A percentile compares a stretch with the other conserved stretches of the same genome.
These are phyloP conservation scores for Drosophila neutralis DNA, from an alignment of 2,888 invertebrate genomes.

Conservation along the genomic window DNA sequence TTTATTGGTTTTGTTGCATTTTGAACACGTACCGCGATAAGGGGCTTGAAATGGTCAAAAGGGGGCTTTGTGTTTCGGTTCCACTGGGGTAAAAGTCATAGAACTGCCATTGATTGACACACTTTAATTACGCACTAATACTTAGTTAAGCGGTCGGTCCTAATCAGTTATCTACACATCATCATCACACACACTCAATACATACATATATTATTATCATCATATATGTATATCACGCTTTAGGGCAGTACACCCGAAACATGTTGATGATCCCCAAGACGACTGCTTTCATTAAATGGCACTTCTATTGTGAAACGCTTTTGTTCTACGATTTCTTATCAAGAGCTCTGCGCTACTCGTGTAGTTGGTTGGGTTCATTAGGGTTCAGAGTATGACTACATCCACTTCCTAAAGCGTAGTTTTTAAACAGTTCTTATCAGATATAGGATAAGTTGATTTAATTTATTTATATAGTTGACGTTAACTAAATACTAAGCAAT, in stretches of 20 bases:
- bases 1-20: slow-evolving; percentile 2
- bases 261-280: neutral
- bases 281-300: neutral
- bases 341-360: neutral
- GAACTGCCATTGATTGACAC: slow-evolving; percentile 42
- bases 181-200: neutral
- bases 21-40: slow-evolving; percentile 58
- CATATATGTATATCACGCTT: neutral
- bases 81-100: slow-evolving; percentile 10
- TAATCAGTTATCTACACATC: slow-evolving; percentile 16
- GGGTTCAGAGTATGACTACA: neutral
- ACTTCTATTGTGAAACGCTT: neutral
- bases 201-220: slow-evolving; percentile 4
- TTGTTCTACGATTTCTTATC: neutral
- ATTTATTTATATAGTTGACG: no score
- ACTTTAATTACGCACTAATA: slow-evolving; percentile 1
- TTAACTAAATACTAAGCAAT: no score
- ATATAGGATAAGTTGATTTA: neutral
- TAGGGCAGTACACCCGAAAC: neutral
- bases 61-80: slow-evolving; percentile 28
- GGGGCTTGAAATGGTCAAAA: slow-evolving; percentile 35
- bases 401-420: neutral
- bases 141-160: neutral
- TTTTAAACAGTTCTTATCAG: neutral
- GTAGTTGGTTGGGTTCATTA: neutral